Conservation (phyloP, 2,888 invertebrate genomes). For the Erebia ligea region DNA sequence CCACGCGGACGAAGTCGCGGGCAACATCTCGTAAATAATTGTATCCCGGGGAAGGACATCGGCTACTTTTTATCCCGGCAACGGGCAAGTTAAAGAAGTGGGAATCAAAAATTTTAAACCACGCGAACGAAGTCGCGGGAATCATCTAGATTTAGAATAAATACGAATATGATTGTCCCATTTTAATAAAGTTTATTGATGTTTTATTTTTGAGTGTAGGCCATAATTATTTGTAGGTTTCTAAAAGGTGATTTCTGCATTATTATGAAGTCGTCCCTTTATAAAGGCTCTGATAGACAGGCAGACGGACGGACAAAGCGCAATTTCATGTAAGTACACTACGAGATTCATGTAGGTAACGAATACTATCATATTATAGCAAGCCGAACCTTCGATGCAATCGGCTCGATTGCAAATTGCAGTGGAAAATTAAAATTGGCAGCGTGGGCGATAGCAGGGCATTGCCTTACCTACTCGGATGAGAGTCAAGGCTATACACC, state of each 20-base stretch:
- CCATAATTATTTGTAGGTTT: not conserved
- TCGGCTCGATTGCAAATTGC: slow-evolving; percentile 13
- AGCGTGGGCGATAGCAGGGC: not conserved
- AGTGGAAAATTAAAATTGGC: slow-evolving; percentile 12
- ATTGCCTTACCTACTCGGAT: not conserved
- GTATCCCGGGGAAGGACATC: too few relatives aligned
- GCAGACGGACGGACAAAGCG: not conserved
- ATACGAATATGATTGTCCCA: too few relatives aligned
- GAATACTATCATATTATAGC: slow-evolving; percentile 4
- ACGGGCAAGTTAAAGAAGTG: too few relatives aligned
- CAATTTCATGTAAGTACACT: not conserved
- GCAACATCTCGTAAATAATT: too few relatives aligned
- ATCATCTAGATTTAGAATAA: too few relatives aligned
- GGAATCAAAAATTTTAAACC: too few relatives aligned
- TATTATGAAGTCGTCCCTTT: not conserved
- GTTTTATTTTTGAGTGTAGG: not conserved
- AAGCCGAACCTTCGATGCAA: not conserved
- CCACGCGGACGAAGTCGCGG: too few relatives aligned
- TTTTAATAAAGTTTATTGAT: too few relatives aligned
- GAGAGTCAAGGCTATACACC: not conserved
- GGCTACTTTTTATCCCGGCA: too few relatives aligned
- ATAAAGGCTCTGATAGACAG: not conserved
- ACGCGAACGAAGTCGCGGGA: too few relatives aligned
- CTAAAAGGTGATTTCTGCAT: not conserved
- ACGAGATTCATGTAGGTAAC: not conserved